These are phyloP conservation scores for Tinamus guttatus DNA, from an alignment of 2,113 vertebrate genomes.

Conservation along the genomic window DNA sequence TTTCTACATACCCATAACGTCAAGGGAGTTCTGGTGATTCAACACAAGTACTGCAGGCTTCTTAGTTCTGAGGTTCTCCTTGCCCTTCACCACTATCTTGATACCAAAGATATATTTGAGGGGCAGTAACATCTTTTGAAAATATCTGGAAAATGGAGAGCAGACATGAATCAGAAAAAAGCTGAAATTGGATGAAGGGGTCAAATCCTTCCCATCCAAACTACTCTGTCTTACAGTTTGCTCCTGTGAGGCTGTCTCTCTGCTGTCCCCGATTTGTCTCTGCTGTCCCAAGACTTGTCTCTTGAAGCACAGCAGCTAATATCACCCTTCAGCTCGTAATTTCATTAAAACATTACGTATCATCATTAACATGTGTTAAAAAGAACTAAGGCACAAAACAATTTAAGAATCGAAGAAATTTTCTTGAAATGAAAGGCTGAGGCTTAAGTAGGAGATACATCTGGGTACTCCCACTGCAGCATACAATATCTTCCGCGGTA, in stretches of 20 bases:
- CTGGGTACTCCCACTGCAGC: neutral
- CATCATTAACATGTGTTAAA: too few relatives aligned
- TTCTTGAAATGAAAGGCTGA: neutral
- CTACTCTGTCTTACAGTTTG: neutral
- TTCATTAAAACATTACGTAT: neutral
- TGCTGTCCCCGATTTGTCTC: neutral
- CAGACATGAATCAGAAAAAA: neutral
- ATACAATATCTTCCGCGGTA: too few relatives aligned
- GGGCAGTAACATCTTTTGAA: accelerated
- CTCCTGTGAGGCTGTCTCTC: neutral
- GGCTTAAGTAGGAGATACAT: neutral
- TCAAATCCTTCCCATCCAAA: neutral
- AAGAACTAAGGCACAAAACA: neutral
- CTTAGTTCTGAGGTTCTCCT: conserved; percentile 77
- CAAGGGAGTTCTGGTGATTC: conserved; percentile 84
- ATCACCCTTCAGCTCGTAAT: neutral
- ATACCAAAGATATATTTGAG: conserved; percentile 80
- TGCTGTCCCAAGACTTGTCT: neutral
- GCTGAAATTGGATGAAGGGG: neutral
- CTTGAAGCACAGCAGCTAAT: neutral
- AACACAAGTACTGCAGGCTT: conserved; percentile 79
- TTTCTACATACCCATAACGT: conserved; percentile 71
- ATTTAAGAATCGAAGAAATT: neutral
- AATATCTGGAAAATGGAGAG: neutral
- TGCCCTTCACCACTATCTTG: conserved; percentile 77